Evolutionary conservation across 2,113 vertebrate genomes (phyloP), one percentile per base, ranked within the genome.

Genomic region (Collichthys lucidus): DNA sequence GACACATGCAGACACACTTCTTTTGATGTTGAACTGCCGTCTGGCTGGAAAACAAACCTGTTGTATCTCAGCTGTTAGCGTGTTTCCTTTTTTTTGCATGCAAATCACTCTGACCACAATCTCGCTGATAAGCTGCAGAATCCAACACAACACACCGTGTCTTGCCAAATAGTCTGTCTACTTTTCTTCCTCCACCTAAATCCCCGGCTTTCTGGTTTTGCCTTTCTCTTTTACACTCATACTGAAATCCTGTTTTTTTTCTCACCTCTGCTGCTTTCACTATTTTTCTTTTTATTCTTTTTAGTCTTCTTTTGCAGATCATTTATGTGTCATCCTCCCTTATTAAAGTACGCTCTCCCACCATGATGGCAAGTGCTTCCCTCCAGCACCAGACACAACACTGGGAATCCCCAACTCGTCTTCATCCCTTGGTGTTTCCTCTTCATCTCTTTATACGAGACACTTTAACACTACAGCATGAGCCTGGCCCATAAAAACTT

Each of bases 1-100:
- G 61, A 65, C 65, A 44, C 64, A 86, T 9, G 29, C 64, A 75
- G 70, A 80, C 67, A 87, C 24, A 4, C 52, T 77, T 40, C 73
- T 64, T 81, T 84, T 84, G 61, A 82, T 60, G 72, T 57, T 62
- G 17, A 66, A 49, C 60, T 70, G 75, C 68, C 35, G 64, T 75
- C 74, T 77, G 24, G 63, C 46, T 57, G 56, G 74, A 75, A 88
- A 83, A 91, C 79, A 87, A 87, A 86, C 68, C 73, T 40, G 85
- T 74, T 85, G n/a, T 74, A 52, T 87, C 80, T 62, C 22, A 67
- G 71, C 55, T 65, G 77, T 87, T 76, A 69, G 57, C 0, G 0
- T 6, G 42, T 75, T 71, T 69, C 10, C 8, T 67, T 59, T 64
- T 52, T 66, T 66, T 46, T 74, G 22, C 42, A 24, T 53, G 24